Percentiles rank a stretch among this genome's conserved stretches.
These are phyloP conservation scores for Andrena fulva DNA, from an alignment of 2,888 invertebrate genomes.

Conservation along the genomic window DNA sequence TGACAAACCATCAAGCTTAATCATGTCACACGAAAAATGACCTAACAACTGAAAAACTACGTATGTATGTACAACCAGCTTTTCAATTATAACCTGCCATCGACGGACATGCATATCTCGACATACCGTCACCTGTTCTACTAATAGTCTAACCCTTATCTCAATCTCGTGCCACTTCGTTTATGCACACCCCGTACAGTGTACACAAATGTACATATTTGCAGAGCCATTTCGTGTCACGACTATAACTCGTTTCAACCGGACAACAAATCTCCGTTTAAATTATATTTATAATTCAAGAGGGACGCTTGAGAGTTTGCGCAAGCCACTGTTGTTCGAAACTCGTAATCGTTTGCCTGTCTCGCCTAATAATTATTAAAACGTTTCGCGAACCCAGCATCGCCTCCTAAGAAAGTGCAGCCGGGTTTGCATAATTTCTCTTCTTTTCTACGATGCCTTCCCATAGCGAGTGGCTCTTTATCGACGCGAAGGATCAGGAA, in stretches of 20 bases:
- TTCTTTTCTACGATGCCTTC: background rate
- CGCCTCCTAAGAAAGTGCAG: background rate
- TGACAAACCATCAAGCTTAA: no score
- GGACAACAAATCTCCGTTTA: slow-evolving; percentile 26
- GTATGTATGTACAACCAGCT: no score
- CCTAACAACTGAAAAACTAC: no score
- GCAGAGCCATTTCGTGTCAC: background rate
- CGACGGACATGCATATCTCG: no score
- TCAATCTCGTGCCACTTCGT: background rate
- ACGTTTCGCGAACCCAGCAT: slow-evolving; percentile 8
- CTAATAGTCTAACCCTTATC: no score
- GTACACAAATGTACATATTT: background rate
- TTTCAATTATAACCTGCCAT: no score
- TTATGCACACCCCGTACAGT: background rate
- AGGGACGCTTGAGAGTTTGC: slow-evolving; percentile 22
- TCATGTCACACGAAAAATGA: no score
- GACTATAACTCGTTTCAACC: slow-evolving; percentile 2
- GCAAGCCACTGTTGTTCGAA: slow-evolving; percentile 22
- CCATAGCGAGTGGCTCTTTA: background rate
- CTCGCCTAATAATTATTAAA: slow-evolving; percentile 26
- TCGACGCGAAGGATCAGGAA: background rate
- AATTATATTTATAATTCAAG: slow-evolving; percentile 30
- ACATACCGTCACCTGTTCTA: no score
- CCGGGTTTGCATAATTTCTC: background rate
- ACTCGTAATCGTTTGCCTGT: slow-evolving; percentile 7